Base-by-base conservation (phyloP, 1,140 invertebrate species). In the Melanaphis sacchari region DNA sequence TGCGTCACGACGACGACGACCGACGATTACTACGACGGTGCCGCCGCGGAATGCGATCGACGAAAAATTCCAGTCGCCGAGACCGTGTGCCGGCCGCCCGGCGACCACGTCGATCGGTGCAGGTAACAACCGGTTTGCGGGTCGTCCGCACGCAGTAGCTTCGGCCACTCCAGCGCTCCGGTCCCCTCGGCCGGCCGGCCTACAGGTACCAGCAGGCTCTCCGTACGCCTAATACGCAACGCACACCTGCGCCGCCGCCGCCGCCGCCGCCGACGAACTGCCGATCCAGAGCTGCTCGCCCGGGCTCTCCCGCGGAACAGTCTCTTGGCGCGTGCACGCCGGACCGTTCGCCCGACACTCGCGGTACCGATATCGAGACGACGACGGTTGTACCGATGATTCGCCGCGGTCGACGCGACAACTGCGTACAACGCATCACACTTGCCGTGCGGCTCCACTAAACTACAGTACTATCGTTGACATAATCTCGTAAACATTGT, bases 41-140 rank as follows among this genome's bases (percentile, higher is more conserved):
- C 59, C 59, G 59, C 31, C 31, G 59, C 31, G 31, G n/a, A 76
- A 76, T 76, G 59, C 59, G 59, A 76, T 76, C 59, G 59, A 76
- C 59, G 31, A 76, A 76, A 31, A 76, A n/a, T 76, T 36, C 59
- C 59, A n/a, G 59, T 76, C 59, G 59, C 59, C 59, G 59, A 66
- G 59, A 66, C 59, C 59, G 59, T 66, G 59, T n/a, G 59, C 59
- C 59, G 26, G 24, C 24, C 24, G 52, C 7, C 52, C 7, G 52
- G 7, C 52, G 26, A 9, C 59, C 31, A 36, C n/a, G 59, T n/a
- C 21, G 8, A 5, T n/a, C 87, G 87, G 87, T 89, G 87, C 52
- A 46, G 87, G 87, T 89, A 89, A 89, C 87, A 89, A 89, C 87
- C 87, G 87, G 87, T 89, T 89, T 85, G 40, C 21, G 38, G 40